Evolutionary conservation across 2,888 invertebrate genomes (phyloP).

Genomic region (Lamellibrachia satsuma): DNA sequence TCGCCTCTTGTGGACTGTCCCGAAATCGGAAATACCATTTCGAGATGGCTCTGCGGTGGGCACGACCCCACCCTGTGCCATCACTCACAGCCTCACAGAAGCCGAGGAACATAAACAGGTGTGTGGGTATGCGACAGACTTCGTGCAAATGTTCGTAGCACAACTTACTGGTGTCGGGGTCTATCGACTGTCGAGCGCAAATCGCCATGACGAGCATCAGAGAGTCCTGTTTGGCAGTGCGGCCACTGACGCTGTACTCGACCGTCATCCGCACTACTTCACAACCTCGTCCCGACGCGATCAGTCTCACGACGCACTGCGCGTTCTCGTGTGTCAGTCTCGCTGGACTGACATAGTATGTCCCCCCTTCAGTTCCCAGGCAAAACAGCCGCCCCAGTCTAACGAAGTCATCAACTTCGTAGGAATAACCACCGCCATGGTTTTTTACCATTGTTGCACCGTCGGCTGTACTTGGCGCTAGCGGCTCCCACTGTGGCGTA

Average conservation of each 20-base stretch:
- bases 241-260: slow-evolving; percentile 58
- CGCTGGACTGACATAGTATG: slow-evolving; percentile 56
- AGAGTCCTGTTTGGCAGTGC: slow-evolving; percentile 63
- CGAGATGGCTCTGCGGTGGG: slow-evolving; percentile 73
- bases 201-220: slow-evolving; percentile 75
- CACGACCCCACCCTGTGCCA: slow-evolving; percentile 71
- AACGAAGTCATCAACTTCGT: slow-evolving; percentile 56
- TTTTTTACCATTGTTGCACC: slow-evolving; percentile 37
- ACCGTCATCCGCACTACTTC: slow-evolving; percentile 57
- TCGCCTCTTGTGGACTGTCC: slow-evolving; percentile 62
- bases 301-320: slow-evolving; percentile 54
- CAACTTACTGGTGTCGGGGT: slow-evolving; percentile 67
- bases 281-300: slow-evolving; percentile 54
- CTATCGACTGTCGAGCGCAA: slow-evolving; percentile 68
- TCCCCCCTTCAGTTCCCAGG: slow-evolving; percentile 59
- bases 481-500: neutral
- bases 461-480: neutral
- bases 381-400: slow-evolving; percentile 62
- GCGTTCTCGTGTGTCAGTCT: slow-evolving; percentile 60
- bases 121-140: slow-evolving; percentile 73
- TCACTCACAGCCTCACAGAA: slow-evolving; percentile 69
- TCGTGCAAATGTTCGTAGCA: slow-evolving; percentile 70
- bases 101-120: slow-evolving; percentile 74
- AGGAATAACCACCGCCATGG: slow-evolving; percentile 57
- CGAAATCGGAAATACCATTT: slow-evolving; percentile 72